Evolutionary conservation across 2,113 vertebrate genomes (phyloP).

Genomic region (Ictalurus furcatus): DNA sequence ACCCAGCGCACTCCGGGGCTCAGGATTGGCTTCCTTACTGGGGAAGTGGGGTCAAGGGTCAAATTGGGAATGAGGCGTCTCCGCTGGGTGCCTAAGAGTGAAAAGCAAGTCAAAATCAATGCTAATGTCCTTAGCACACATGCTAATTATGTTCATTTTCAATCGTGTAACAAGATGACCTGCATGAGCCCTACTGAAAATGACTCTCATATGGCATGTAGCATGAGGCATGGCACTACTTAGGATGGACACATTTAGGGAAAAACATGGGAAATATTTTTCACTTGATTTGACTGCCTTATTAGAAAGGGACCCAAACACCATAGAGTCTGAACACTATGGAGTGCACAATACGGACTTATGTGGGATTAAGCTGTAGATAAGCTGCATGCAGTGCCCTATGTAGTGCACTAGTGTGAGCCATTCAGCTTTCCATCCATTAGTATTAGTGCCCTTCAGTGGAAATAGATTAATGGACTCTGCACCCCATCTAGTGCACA

Average conservation of each 20-base stretch:
- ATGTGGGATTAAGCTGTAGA: not conserved
- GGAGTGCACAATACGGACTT: not conserved
- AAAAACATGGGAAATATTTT: not conserved
- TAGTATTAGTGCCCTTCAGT: not conserved
- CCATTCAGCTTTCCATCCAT: not conserved
- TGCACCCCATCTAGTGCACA: not conserved
- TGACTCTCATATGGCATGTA: not conserved
- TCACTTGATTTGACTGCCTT: not conserved
- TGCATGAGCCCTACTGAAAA: not conserved
- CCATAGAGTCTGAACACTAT: not conserved
- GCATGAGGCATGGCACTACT: not conserved
- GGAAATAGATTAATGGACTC: not conserved
- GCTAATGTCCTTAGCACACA: constrained; percentile 32
- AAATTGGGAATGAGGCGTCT: constrained; percentile 87
- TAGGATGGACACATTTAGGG: not conserved
- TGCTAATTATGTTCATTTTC: not conserved
- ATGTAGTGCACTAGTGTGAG: not conserved
- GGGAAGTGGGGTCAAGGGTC: constrained; percentile 83
- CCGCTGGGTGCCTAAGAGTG: constrained; percentile 85
- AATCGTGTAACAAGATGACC: not conserved
- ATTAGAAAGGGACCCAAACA: not conserved
- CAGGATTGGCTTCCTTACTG: constrained; percentile 80
- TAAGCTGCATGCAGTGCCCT: not conserved
- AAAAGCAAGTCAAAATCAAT: constrained; percentile 17
- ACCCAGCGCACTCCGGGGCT: constrained; percentile 91